phyloP scores from a whole-genome alignment of 2,888 invertebrate genomes.

The Oscheius sp. region DNA sequence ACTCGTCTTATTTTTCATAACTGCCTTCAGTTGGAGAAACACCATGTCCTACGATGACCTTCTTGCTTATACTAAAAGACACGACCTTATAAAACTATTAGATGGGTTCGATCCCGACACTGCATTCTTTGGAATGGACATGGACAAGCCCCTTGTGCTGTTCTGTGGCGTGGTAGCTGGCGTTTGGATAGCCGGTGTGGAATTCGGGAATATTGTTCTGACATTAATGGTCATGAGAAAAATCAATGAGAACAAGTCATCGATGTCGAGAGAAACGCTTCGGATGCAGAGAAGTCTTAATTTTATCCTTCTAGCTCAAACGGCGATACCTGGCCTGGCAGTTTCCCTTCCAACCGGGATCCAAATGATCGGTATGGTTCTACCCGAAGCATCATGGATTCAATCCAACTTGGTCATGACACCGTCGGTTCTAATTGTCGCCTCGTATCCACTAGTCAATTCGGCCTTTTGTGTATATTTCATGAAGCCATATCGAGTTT shows the following conservation, averaged over 20 bases:
- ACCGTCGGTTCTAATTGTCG: neutral
- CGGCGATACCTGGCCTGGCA: neutral
- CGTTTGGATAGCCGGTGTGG: neutral
- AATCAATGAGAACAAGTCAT: conserved; percentile 5
- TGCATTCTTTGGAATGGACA: no score
- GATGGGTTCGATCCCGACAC: no score
- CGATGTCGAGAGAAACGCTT: neutral
- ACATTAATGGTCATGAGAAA: neutral
- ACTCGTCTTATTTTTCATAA: no score
- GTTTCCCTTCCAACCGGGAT: neutral
- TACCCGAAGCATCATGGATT: neutral
- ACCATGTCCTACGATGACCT: no score
- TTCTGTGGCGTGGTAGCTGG: no score
- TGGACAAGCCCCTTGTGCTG: no score
- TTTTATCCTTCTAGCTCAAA: neutral
- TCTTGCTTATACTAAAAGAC: no score
- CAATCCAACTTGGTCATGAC: neutral
- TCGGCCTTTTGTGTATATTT: neutral
- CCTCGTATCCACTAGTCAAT: conserved; percentile 4
- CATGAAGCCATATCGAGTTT: neutral
- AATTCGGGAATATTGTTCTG: neutral
- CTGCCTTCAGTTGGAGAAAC: no score
- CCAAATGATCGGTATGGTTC: neutral
- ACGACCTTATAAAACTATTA: no score
- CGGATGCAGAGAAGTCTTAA: conserved; percentile 17